phyloP scores from a whole-genome alignment of 1,140 invertebrate species.

The Drosophila triauraria region DNA sequence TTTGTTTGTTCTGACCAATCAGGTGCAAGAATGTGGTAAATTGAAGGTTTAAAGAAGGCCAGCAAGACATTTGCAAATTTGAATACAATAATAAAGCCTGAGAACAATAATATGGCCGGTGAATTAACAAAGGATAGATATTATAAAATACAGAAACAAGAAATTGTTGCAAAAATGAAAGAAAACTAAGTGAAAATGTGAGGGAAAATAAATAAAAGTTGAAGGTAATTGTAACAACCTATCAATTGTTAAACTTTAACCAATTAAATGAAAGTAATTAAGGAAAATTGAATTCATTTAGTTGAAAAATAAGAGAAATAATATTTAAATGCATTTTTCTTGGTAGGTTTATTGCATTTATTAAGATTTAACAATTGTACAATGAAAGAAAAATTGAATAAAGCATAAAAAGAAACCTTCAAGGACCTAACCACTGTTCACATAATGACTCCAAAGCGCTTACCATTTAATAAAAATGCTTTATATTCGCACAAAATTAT shows the following conservation, averaged over 20 bases:
- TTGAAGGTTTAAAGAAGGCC: background rate
- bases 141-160: background rate
- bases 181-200: too few species aligned
- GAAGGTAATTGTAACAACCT: background rate
- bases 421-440: too few species aligned
- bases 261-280: background rate
- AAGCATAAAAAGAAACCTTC: too few species aligned
- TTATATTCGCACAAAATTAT: background rate
- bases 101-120: background rate
- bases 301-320: background rate
- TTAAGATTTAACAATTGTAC: too few species aligned
- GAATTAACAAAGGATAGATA: background rate
- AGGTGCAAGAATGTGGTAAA: conserved; percentile 24
- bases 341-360: too few species aligned
- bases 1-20: conserved; percentile 24
- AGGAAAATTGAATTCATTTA: background rate
- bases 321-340: too few species aligned
- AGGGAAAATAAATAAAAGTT: too few species aligned
- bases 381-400: too few species aligned
- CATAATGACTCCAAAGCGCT: background rate
- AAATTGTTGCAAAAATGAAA: too few species aligned
- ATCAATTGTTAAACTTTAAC: background rate
- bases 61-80: conserved; percentile 1
- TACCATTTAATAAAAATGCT: background rate
- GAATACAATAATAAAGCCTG: background rate